These are phyloP conservation scores for Corapipo altera DNA, from an alignment of 2,113 vertebrate species.

Conservation along the genomic window DNA sequence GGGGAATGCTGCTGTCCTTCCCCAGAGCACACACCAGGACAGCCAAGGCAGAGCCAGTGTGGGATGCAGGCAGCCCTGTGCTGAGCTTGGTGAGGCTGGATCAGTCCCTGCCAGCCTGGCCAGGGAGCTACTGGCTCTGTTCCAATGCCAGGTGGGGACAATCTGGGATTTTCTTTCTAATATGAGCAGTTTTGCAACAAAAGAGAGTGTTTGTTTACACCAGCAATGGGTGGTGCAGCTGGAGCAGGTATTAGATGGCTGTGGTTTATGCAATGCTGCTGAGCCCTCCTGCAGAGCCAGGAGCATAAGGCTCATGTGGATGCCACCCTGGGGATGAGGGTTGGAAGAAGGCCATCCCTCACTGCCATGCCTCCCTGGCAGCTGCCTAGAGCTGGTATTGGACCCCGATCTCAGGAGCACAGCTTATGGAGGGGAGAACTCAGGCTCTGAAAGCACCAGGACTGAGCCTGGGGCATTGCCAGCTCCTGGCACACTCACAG, in stretches of 20 bases:
- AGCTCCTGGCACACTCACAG: not conserved
- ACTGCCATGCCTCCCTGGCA: fast-evolving
- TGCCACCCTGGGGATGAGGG: not conserved
- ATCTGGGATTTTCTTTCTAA: slow-evolving; percentile 8
- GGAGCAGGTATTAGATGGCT: not conserved
- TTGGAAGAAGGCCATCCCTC: not conserved
- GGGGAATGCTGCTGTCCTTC: not conserved
- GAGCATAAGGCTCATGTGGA: not conserved
- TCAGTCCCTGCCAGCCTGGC: not conserved
- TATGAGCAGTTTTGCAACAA: not conserved
- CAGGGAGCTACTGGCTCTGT: not conserved
- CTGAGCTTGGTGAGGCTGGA: not conserved
- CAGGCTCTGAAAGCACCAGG: not conserved
- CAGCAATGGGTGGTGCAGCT: not conserved
- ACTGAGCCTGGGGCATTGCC: not conserved
- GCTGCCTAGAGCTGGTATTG: fast-evolving
- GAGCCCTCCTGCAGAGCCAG: not conserved
- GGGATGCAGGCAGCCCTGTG: not conserved
- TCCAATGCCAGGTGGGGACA: not conserved
- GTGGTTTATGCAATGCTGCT: not conserved
- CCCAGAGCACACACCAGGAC: not conserved
- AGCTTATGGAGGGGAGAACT: not conserved
- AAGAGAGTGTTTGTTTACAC: not conserved
- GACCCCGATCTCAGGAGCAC: not conserved
- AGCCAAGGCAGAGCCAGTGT: not conserved